Evolutionary conservation across 2,797 vertebrate genomes (phyloP).

Genomic region (Chaetophractus vellerosus): DNA sequence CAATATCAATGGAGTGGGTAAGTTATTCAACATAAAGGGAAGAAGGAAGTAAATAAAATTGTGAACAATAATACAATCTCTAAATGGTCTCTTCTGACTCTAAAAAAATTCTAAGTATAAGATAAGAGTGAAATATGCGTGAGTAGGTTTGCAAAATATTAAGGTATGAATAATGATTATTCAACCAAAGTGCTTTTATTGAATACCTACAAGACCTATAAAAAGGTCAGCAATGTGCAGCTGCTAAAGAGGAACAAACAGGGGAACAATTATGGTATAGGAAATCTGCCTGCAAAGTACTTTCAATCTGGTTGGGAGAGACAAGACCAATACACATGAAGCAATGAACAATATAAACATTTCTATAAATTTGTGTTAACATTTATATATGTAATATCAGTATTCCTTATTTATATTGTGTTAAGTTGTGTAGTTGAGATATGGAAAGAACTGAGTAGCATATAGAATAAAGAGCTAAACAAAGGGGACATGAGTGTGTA

Average conservation of each 20-base stretch:
- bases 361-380: background rate
- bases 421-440: background rate
- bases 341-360: background rate
- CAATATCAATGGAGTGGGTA: background rate
- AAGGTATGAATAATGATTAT: slow-evolving; percentile 4
- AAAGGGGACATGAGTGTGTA: background rate
- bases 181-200: slow-evolving; percentile 30
- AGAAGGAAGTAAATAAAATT: background rate
- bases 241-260: slow-evolving; percentile 12
- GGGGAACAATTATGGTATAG: background rate
- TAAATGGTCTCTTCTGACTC: background rate
- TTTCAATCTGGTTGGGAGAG: background rate
- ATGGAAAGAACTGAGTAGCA: slow-evolving; percentile 3
- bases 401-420: background rate
- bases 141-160: background rate
- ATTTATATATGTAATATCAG: background rate
- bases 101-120: slow-evolving; percentile 9
- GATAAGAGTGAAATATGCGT: slow-evolving; percentile 34
- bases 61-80: background rate
- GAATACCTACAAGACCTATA: background rate
- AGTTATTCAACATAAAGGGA: background rate
- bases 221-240: background rate
- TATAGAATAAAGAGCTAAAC: background rate
- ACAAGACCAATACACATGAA: background rate
- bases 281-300: background rate